Percentiles rank a stretch among this genome's conserved stretches.
Conservation (phyloP, 2,888 invertebrate genomes). For the Limnephilus auricula region DNA sequence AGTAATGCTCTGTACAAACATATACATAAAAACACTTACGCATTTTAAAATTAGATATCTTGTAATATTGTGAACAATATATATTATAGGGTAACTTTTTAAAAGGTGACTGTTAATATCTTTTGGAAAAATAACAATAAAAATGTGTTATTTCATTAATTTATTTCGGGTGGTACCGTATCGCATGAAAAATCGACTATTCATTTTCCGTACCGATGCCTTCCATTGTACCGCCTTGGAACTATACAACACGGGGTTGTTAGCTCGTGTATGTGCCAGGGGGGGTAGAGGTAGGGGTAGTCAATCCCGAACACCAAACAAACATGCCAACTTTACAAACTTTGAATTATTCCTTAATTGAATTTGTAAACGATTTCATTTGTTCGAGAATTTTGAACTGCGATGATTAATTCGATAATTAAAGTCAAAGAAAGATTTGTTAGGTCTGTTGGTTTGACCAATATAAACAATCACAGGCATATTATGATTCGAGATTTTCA, state of each 20-base stretch:
- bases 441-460: not conserved
- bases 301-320: not conserved
- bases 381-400: not conserved
- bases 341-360: not conserved
- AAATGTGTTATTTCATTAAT: not conserved
- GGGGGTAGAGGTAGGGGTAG: not conserved
- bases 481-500: too few relatives aligned
- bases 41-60: not conserved
- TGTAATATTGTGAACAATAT: not conserved
- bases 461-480: not conserved
- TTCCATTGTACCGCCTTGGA: slow-evolving; percentile 12
- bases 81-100: not conserved
- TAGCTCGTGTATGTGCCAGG: not conserved
- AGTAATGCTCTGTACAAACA: not conserved
- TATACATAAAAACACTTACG: too few relatives aligned
- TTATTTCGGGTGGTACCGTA: not conserved
- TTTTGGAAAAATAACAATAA: not conserved
- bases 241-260: not conserved
- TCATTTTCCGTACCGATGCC: not conserved
- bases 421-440: not conserved
- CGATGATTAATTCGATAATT: not conserved
- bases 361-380: not conserved
- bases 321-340: slow-evolving; percentile 13
- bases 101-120: not conserved
- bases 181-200: not conserved